Conservation (phyloP, 53 echinoderm and acorn worm species). For the Arbacia lixula region DNA sequence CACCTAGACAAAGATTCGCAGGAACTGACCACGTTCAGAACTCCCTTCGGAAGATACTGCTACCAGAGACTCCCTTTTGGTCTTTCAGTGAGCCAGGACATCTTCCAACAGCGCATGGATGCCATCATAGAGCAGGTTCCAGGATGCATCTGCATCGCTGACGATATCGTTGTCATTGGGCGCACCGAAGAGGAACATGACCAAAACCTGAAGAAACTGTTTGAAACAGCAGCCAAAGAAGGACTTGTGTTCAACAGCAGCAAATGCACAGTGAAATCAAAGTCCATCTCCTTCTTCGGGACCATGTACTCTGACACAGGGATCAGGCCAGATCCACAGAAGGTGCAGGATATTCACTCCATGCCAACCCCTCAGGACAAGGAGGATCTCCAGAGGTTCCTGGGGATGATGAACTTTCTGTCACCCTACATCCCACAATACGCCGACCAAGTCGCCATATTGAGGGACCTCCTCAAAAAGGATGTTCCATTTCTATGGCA, state of each 20-base stretch:
- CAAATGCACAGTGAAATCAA: conserved; percentile 54
- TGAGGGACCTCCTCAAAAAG: conserved; percentile 36
- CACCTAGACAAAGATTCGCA: conserved; percentile 53
- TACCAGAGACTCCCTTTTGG: conserved; percentile 67
- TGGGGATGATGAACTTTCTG: conserved; percentile 61
- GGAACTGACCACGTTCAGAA: conserved; percentile 52
- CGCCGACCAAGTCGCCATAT: conserved; percentile 39
- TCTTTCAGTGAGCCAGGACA: conserved; percentile 56
- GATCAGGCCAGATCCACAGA: conserved; percentile 63
- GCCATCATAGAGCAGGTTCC: conserved; percentile 56
- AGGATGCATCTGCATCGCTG: conserved; percentile 62
- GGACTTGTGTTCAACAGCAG: conserved; percentile 61
- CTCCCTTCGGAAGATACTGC: conserved; percentile 58
- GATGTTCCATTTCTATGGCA: conserved; percentile 56
- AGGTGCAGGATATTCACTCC: conserved; percentile 53
- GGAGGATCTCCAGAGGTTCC: conserved; percentile 70
- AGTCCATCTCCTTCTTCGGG: conserved; percentile 64
- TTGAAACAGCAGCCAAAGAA: conserved; percentile 37
- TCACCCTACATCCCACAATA: conserved; percentile 58
- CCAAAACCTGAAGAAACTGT: conserved; percentile 25
- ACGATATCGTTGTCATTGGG: conserved; percentile 54
- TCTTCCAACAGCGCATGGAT: conserved; percentile 69
- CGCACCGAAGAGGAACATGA: conserved; percentile 58
- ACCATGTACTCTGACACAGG: conserved; percentile 47
- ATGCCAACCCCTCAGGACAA: conserved; percentile 71